phyloP scores from a whole-genome alignment of 2,797 vertebrate species.

The Otolemur crassicaudatus region DNA sequence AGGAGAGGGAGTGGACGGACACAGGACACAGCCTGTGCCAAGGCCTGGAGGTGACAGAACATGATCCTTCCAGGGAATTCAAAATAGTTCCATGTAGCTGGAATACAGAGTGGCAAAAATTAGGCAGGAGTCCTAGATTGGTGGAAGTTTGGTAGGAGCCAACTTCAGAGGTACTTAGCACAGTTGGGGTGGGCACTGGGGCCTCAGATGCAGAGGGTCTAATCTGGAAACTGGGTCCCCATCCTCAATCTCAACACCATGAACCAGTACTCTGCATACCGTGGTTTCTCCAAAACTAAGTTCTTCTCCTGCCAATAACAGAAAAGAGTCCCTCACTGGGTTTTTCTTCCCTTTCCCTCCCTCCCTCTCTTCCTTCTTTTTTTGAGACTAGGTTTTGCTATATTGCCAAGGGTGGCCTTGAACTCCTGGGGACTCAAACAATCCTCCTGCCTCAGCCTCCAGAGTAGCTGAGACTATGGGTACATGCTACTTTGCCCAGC shows the following conservation, averaged over 20 bases:
- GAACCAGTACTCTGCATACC: not conserved
- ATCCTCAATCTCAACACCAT: not conserved
- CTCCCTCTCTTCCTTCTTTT: not conserved
- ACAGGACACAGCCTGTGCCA: not conserved
- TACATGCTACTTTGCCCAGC: not conserved
- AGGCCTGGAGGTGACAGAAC: not conserved
- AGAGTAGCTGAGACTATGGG: not conserved
- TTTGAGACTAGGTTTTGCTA: not conserved
- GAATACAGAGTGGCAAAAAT: not conserved
- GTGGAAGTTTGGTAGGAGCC: not conserved
- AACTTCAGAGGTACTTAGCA: not conserved
- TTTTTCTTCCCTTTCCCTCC: not conserved
- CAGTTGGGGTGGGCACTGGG: not conserved
- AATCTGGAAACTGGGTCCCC: not conserved
- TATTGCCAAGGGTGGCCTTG: not conserved
- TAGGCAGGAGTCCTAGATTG: not conserved
- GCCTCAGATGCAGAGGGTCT: not conserved
- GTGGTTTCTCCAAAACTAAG: conserved; percentile 30
- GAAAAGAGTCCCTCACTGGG: not conserved
- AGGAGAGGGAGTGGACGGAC: not conserved
- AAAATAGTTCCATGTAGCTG: not conserved
- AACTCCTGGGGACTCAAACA: not conserved
- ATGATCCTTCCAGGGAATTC: not conserved
- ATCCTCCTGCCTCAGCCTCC: not conserved
- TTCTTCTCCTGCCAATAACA: not conserved